Evolutionary conservation across 2,888 invertebrate species (phyloP).

Genomic region (Drosophila peninsularis): DNA sequence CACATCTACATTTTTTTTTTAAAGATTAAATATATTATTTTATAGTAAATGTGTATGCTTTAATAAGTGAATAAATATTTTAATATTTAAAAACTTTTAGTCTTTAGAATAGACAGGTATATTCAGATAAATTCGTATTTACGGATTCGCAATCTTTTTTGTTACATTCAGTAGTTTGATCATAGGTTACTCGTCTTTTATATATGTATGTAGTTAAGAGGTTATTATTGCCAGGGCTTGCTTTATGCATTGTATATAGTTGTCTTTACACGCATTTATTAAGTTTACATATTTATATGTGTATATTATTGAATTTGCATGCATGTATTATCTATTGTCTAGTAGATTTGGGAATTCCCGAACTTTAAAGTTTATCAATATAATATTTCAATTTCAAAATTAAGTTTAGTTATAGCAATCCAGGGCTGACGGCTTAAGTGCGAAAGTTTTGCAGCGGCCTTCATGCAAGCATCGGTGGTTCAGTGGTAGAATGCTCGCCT

Average conservation of each 20-base stretch:
- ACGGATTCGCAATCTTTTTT: too few species aligned
- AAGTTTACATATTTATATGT: too few species aligned
- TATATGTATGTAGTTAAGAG: too few species aligned
- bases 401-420: neutral
- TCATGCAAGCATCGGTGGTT: conserved; percentile 27
- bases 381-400: neutral
- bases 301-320: neutral
- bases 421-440: neutral
- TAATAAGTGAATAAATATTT: too few species aligned
- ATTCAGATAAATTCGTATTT: too few species aligned
- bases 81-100: too few species aligned
- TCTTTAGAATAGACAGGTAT: too few species aligned
- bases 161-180: neutral
- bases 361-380: neutral
- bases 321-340: neutral
- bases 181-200: too few species aligned
- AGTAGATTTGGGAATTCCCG: neutral
- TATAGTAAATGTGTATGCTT: too few species aligned
- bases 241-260: too few species aligned
- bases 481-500: conserved; percentile 81
- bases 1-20: neutral
- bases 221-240: too few species aligned
- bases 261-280: too few species aligned
- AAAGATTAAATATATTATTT: neutral
- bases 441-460: neutral